Evolutionary conservation across 2,888 invertebrate species (phyloP), one percentile per base, ranked within the genome.

Genomic region (Physocephala rufipes): DNA sequence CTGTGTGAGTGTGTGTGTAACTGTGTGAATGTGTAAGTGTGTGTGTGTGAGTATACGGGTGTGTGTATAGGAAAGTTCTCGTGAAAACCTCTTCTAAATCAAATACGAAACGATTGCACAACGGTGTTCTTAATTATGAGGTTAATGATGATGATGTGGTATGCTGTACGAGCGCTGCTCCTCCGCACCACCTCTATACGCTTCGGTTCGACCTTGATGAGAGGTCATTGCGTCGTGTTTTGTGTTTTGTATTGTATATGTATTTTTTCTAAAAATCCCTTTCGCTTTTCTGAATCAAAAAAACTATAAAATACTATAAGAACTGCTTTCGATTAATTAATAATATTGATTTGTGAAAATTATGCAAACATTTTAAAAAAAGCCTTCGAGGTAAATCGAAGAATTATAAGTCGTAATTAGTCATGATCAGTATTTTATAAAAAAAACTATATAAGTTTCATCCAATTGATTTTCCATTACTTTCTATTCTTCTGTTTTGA

Each of bases 311-410:
- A n/a, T n/a, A n/a, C 1, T 21, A 55, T 24, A 1, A 2, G 24
- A 9, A 58, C 26, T 5, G 58, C 9, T 58, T 58, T 24, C 24
- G 26, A 58, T 58, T 58, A 28, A 28, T 24, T 15, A 24, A 13
- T 16, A n/a, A 63, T 16, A 63, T 24, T 36, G 43, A 7, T 5
- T 63, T 24, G 63, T 30, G 47, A 59, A 68, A 72, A 70, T 75
- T 75, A 75, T 75, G 75, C 74, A 75, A n/a, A 75, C 66, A 49
- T 49, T n/a, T 51, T 51, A 51, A 61, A 68, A 63, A 68, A 61
- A 51, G 51, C 16, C 19, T 61, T 51, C n/a, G n/a, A n/a, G n/a
- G n/a, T n/a, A 26, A 49, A 62, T 61, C n/a, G 26, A n/a, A 5
- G 45, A 55, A 67, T 15, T 55, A 26, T 9, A 13, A 13, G 15